phyloP scores from a whole-genome alignment of 1,140 invertebrate genomes.

The Hestina assimilis region DNA sequence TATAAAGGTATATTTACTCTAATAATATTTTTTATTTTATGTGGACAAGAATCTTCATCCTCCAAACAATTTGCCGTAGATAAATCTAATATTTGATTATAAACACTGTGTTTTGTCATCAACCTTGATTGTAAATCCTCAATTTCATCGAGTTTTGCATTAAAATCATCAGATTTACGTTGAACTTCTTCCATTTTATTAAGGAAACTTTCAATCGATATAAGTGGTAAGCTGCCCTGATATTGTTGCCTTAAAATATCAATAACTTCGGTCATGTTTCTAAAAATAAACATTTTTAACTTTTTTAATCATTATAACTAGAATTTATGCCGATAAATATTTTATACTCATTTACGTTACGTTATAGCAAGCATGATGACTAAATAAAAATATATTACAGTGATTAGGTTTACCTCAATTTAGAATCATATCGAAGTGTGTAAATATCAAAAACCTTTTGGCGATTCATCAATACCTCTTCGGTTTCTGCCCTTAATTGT shows the following conservation, averaged over 20 bases:
- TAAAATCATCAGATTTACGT: constrained; percentile 43
- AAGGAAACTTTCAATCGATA: constrained; percentile 60
- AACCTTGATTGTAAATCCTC: constrained; percentile 54
- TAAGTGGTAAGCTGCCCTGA: constrained; percentile 59
- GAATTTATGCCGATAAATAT: neutral
- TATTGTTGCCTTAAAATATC: constrained; percentile 67
- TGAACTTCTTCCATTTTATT: constrained; percentile 50
- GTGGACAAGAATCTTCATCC: constrained; percentile 49
- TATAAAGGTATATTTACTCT: constrained; percentile 38
- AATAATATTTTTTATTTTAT: constrained; percentile 58
- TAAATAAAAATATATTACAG: too few species aligned
- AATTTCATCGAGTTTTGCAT: constrained; percentile 58
- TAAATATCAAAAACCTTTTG: constrained; percentile 67
- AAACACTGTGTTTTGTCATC: constrained; percentile 59
- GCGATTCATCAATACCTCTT: constrained; percentile 56
- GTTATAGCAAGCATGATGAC: too few species aligned
- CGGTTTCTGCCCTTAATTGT: constrained; percentile 52
- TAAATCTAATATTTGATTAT: constrained; percentile 56
- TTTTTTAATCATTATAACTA: neutral
- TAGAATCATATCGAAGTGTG: constrained; percentile 49
- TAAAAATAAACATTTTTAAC: constrained; percentile 33
- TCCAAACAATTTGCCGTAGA: constrained; percentile 50
- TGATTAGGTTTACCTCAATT: constrained; percentile 54
- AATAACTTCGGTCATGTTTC: constrained; percentile 58
- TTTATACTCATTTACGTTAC: neutral